phyloP scores from a whole-genome alignment of 1,140 invertebrate species.

The Philopotamus ludificatus region DNA sequence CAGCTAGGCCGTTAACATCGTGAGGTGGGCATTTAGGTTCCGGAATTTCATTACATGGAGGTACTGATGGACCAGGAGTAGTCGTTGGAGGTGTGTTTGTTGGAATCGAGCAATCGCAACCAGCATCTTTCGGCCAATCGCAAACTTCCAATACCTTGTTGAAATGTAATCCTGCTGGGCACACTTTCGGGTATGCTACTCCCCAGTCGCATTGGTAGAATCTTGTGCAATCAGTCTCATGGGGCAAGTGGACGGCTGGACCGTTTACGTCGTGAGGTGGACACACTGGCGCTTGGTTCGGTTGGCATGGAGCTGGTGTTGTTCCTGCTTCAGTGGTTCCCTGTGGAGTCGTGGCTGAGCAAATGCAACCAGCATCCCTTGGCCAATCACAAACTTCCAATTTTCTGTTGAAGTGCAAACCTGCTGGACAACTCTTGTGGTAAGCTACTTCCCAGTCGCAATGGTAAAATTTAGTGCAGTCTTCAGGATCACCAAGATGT shows the following conservation, averaged over 20 bases:
- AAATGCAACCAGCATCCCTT: constrained; percentile 51
- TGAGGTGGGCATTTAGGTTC: constrained; percentile 1
- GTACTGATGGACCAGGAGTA: no score
- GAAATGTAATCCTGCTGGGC: constrained; percentile 57
- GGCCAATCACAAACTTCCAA: constrained; percentile 59
- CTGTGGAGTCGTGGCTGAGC: no score
- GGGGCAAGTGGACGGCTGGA: no score
- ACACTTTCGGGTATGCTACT: constrained; percentile 50
- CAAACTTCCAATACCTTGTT: constrained; percentile 55
- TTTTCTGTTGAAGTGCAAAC: constrained; percentile 57
- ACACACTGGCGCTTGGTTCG: constrained; percentile 45
- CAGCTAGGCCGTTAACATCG: constrained; percentile 32
- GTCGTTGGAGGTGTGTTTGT: no score
- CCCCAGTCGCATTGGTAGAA: constrained; percentile 61
- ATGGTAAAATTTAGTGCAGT: constrained; percentile 60
- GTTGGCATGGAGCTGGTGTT: constrained; percentile 4
- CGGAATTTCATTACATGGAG: not conserved
- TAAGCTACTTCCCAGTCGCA: constrained; percentile 55
- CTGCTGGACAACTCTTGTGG: constrained; percentile 53
- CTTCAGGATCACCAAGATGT: constrained; percentile 52
- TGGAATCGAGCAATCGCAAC: constrained; percentile 50
- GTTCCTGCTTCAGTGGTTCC: no score
- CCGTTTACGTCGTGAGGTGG: no score
- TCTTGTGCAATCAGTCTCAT: constrained; percentile 56
- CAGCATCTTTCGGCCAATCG: constrained; percentile 56